Base-by-base conservation (phyloP, 2,888 invertebrate species). In the Tineola bisselliella region DNA sequence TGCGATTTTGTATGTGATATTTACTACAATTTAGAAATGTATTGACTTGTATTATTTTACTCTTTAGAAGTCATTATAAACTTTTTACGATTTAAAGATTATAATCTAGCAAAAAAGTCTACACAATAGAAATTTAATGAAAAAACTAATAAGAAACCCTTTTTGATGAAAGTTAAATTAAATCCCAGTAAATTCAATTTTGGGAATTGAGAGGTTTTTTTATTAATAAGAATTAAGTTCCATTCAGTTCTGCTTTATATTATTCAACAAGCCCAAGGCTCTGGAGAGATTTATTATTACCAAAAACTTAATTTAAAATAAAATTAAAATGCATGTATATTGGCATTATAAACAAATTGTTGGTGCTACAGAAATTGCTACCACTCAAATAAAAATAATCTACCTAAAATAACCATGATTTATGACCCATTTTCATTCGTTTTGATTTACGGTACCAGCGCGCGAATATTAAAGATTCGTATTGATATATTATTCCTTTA, bases 401-500 rank as follows among this genome's bases (percentile, higher is more conserved):
- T 30, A 33, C 58, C 58, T 70, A 74, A 76, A 66, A 73, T 71
- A 68, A 70, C 63, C 66, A 68, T 82, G 84, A 84, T 84, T 84
- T 84, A 84, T 77, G 75, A 72, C 67, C 72, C 72, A 71, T 77
- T 79, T 75, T 79, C 81, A 84, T 86, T 83, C 81, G 75, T 73
- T 78, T 74, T 84, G 86, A 87, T 87, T 84, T 84, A 87, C 80
- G 81, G 77, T 70, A 74, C 74, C 75, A 69, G 74, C 76, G 77
- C 77, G 79, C 81, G 81, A 84, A 84, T 86, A 87, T 84, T 86
- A 87, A 86, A 84, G 84, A 87, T 82, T 84, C 83, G 79, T 83
- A 87, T 84, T 87, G 86, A 86, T 86, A 86, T 86, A 87, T 87
- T 87, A 84, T 84, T 82, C 83, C 81, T 84, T 84, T 84, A 84